A percentile compares a stretch with the other conserved stretches of the same genome.
phyloP scores from a whole-genome alignment of 2,797 vertebrate species.

The Echeneis naucrates region DNA sequence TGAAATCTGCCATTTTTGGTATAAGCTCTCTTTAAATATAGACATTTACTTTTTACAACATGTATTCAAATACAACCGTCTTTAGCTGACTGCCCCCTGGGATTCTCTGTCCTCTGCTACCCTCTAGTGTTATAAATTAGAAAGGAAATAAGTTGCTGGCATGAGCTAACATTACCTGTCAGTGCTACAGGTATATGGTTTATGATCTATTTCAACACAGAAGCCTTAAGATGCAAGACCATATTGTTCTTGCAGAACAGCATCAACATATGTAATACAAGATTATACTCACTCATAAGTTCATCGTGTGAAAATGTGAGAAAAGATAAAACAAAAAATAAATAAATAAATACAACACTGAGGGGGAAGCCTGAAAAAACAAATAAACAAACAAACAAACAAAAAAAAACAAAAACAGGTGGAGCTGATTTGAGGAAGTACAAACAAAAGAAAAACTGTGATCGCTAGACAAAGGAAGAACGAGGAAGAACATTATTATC shows the following conservation, averaged over 20 bases:
- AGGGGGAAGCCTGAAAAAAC: too few relatives aligned
- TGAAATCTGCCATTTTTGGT: not conserved
- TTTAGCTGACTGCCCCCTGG: not conserved
- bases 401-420: too few relatives aligned
- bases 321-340: too few relatives aligned
- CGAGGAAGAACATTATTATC: not conserved
- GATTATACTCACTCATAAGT: not conserved
- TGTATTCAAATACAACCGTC: not conserved
- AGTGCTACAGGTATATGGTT: not conserved
- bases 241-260: not conserved
- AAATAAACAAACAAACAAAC: too few relatives aligned
- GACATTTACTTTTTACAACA: not conserved
- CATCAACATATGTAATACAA: too few relatives aligned
- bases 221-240: too few relatives aligned
- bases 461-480: constrained; percentile 2
- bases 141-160: not conserved
- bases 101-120: constrained; percentile 47
- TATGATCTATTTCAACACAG: too few relatives aligned
- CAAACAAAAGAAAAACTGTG: not conserved
- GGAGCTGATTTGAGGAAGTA: constrained; percentile 21
- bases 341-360: too few relatives aligned
- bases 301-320: not conserved
- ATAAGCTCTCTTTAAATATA: not conserved
- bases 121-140: constrained; percentile 30
- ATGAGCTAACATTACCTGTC: not conserved